A percentile compares a stretch with the other conserved stretches of the same genome.
Evolutionary conservation across 2,888 invertebrate genomes (phyloP).

Genomic region (Apamea anceps): DNA sequence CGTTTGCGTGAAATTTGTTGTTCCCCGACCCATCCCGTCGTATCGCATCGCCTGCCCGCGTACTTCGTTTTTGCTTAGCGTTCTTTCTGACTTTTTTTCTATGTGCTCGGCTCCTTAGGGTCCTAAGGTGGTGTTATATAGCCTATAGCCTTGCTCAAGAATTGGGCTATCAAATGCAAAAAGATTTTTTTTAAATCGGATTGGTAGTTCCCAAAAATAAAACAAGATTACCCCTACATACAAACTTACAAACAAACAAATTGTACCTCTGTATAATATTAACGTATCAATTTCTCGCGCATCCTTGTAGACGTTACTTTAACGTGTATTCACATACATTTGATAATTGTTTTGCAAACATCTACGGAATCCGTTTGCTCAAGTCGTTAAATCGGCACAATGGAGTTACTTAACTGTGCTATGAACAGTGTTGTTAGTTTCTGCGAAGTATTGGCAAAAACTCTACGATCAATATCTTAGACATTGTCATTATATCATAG

Average conservation of each 20-base stretch:
- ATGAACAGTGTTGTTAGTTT: constrained; percentile 18
- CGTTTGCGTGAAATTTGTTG: not conserved
- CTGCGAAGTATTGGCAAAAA: constrained; percentile 42
- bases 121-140: not conserved
- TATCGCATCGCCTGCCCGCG: not conserved
- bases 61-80: not conserved
- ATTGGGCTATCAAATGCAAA: not conserved
- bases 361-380: constrained; percentile 61
- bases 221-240: not conserved
- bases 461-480: not conserved
- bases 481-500: constrained; percentile 16
- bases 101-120: not conserved
- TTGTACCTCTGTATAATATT: too few relatives aligned
- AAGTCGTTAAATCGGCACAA: constrained; percentile 59
- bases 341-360: constrained; percentile 70
- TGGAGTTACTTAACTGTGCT: constrained; percentile 53
- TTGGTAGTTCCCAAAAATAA: not conserved
- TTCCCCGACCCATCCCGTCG: not conserved
- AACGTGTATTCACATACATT: constrained; percentile 52
- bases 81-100: not conserved
- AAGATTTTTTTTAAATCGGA: not conserved
- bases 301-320: constrained; percentile 58
- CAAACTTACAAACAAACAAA: not conserved
- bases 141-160: not conserved
- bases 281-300: constrained; percentile 55